Percentiles rank a stretch among this genome's conserved stretches.
Conservation (phyloP, 2,888 invertebrate species). For the Euclidia mi region DNA sequence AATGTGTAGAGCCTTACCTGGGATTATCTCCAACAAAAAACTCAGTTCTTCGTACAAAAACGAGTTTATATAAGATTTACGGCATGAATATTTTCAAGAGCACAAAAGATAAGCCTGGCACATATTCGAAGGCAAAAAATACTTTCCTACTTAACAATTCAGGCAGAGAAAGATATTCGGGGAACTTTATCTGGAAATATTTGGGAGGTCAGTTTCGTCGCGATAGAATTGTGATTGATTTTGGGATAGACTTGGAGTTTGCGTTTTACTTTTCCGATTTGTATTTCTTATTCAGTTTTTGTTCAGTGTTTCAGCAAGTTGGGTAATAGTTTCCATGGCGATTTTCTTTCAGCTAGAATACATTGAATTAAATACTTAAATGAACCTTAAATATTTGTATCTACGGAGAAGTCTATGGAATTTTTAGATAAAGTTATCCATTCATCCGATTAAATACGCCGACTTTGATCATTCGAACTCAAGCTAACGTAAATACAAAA, state of each 20-base stretch:
- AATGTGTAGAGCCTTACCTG: conserved; percentile 34
- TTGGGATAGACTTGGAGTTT: neutral
- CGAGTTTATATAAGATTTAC: conserved; percentile 48
- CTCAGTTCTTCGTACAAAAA: conserved; percentile 31
- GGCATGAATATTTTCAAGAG: conserved; percentile 49
- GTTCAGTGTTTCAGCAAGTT: neutral
- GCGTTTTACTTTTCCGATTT: conserved; percentile 2
- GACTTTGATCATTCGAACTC: neutral
- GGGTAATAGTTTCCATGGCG: too few relatives aligned
- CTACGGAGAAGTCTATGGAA: too few relatives aligned
- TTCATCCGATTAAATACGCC: too few relatives aligned
- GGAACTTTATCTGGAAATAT: conserved; percentile 38
- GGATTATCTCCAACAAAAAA: conserved; percentile 43
- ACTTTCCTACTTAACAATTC: conserved; percentile 49
- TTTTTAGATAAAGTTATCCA: too few relatives aligned
- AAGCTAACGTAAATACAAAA: neutral
- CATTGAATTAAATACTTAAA: too few relatives aligned
- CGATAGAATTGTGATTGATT: conserved; percentile 7
- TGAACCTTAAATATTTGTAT: too few relatives aligned
- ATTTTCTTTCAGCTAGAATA: too few relatives aligned
- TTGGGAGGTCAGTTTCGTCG: conserved; percentile 14
- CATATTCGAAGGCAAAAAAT: conserved; percentile 46
- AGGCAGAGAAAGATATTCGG: conserved; percentile 32
- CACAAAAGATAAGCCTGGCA: conserved; percentile 47
- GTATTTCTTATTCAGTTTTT: neutral